phyloP scores from a whole-genome alignment of 1,140 invertebrate genomes.

The Penaeus japonicus region DNA sequence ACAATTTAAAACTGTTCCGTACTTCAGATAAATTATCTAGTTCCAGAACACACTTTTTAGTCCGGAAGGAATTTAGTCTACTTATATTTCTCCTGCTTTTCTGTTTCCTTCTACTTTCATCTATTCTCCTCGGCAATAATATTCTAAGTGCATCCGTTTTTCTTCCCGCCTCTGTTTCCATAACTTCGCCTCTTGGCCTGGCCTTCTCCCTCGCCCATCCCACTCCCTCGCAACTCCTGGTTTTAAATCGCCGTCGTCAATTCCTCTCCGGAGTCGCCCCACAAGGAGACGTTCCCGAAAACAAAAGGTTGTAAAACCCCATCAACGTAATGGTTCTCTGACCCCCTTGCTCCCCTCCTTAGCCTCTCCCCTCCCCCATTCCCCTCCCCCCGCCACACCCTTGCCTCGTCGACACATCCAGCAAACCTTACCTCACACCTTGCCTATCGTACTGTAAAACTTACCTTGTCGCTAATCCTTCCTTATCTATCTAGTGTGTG shows the following conservation, averaged over 20 bases:
- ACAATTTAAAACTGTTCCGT: no score
- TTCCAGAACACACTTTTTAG: no score
- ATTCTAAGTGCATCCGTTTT: neutral
- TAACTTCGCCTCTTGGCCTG: neutral
- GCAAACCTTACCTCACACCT: no score
- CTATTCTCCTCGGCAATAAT: no score
- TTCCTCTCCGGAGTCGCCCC: neutral
- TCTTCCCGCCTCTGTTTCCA: neutral
- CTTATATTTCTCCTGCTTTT: no score
- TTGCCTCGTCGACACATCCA: neutral
- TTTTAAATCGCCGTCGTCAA: neutral
- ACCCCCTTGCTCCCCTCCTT: neutral
- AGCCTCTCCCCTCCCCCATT: neutral
- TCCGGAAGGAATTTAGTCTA: no score
- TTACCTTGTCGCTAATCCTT: no score
- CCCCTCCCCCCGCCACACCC: neutral
- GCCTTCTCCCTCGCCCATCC: neutral
- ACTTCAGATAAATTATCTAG: no score
- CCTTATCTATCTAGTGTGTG: no score
- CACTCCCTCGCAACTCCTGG: neutral
- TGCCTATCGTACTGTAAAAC: no score
- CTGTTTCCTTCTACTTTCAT: no score
- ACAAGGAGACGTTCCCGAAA: neutral
- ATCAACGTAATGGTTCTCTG: constrained; percentile 15
- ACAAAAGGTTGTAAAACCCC: constrained; percentile 3